Percentiles rank a stretch among this genome's conserved stretches.
Conservation (phyloP, 2,797 vertebrate genomes). For the Phoxinus dragarum region DNA sequence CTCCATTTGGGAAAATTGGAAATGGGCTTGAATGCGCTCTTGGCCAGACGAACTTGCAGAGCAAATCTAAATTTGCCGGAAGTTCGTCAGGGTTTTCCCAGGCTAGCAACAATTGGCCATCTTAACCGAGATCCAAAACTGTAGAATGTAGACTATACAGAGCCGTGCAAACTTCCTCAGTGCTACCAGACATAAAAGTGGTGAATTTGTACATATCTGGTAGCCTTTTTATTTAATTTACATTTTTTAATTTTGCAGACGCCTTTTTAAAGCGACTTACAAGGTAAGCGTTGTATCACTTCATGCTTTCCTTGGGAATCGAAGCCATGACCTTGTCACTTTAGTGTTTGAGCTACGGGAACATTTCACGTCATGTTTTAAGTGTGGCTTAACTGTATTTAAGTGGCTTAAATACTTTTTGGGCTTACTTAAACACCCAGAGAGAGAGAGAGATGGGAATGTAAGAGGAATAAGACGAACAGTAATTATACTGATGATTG, state of each 20-base stretch:
- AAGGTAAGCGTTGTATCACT: neutral
- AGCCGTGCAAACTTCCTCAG: neutral
- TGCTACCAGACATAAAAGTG: neutral
- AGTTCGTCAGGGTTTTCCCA: too few relatives aligned
- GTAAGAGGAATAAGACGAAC: neutral
- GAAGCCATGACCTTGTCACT: neutral
- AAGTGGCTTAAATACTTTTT: neutral
- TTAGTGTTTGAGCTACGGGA: neutral
- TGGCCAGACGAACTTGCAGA: too few relatives aligned
- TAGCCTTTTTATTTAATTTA: neutral
- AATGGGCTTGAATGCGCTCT: too few relatives aligned
- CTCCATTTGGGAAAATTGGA: too few relatives aligned
- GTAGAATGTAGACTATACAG: neutral
- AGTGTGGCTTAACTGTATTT: slow-evolving; percentile 3
- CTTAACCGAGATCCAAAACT: neutral
- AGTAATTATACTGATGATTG: slow-evolving; percentile 25
- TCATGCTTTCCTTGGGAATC: neutral
- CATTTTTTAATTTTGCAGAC: neutral
- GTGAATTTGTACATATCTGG: too few relatives aligned
- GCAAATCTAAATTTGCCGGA: too few relatives aligned
- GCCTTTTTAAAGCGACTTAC: neutral
- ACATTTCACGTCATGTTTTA: neutral
- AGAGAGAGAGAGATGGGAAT: neutral
- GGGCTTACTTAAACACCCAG: neutral
- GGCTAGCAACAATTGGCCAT: neutral